phyloP scores from a whole-genome alignment of 2,888 invertebrate genomes.

The Mactromeris polynyma region DNA sequence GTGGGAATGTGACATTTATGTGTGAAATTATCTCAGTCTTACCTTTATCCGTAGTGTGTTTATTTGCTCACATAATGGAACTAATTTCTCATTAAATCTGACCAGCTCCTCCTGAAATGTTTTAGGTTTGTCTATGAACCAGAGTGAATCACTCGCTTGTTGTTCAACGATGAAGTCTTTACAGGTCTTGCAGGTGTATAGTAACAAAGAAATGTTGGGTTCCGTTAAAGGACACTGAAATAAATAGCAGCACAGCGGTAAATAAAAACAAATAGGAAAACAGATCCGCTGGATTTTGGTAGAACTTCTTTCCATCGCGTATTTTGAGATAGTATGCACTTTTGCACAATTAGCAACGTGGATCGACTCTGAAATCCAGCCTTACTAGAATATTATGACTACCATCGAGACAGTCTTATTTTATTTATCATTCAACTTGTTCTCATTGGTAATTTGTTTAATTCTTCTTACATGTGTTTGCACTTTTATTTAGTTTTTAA shows the following conservation, averaged over 20 bases:
- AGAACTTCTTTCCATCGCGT: too few relatives aligned
- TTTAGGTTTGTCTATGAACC: slow-evolving; percentile 36
- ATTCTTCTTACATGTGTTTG: background rate
- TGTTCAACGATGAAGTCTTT: slow-evolving; percentile 27
- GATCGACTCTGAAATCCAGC: too few relatives aligned
- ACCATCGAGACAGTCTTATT: too few relatives aligned
- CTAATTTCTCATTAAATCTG: background rate
- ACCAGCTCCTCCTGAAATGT: background rate
- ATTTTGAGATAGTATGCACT: too few relatives aligned
- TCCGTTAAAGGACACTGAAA: slow-evolving; percentile 53
- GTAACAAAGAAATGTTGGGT: slow-evolving; percentile 50
- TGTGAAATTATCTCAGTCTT: background rate
- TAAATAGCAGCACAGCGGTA: too few relatives aligned
- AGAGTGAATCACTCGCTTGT: slow-evolving; percentile 41
- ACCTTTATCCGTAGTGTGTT: background rate
- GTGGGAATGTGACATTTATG: background rate
- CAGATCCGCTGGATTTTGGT: too few relatives aligned
- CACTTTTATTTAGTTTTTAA: background rate
- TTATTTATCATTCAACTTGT: too few relatives aligned
- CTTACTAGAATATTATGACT: too few relatives aligned
- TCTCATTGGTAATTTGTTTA: too few relatives aligned
- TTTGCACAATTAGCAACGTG: too few relatives aligned
- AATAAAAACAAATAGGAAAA: too few relatives aligned
- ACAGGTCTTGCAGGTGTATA: slow-evolving; percentile 52
- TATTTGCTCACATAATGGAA: background rate